Conservation (phyloP, 2,888 invertebrate genomes). For the Brachypalpus laphriformis region DNA sequence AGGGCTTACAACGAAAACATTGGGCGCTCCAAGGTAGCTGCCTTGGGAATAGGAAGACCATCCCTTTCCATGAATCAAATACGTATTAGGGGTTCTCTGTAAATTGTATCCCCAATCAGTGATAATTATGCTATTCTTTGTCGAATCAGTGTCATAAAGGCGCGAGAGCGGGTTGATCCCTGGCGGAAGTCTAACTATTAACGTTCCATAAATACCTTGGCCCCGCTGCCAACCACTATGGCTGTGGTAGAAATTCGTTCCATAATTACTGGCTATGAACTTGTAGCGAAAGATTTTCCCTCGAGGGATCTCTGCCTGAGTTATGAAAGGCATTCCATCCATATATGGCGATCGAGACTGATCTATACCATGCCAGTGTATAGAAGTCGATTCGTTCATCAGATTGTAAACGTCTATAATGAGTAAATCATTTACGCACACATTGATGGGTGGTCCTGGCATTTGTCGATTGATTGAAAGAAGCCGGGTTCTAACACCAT, state of each 20-base stretch:
- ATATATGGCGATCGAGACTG: conserved; percentile 79
- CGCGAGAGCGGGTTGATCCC: conserved; percentile 77
- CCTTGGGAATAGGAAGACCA: conserved; percentile 73
- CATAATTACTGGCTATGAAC: conserved; percentile 79
- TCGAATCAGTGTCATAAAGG: conserved; percentile 78
- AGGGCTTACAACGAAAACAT: conserved; percentile 76
- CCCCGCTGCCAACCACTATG: conserved; percentile 80
- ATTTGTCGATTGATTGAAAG: conserved; percentile 79
- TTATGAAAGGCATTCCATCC: conserved; percentile 81
- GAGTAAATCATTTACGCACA: conserved; percentile 79
- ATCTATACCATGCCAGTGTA: conserved; percentile 81
- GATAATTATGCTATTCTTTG: conserved; percentile 79
- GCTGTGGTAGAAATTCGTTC: conserved; percentile 81
- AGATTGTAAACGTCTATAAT: conserved; percentile 79
- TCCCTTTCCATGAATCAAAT: conserved; percentile 79
- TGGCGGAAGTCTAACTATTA: conserved; percentile 77
- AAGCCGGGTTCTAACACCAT: conserved; percentile 77
- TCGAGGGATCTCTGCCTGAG: conserved; percentile 80
- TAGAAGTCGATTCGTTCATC: conserved; percentile 79
- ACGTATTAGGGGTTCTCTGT: conserved; percentile 77
- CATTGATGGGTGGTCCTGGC: conserved; percentile 79
- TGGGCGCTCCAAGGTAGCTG: conserved; percentile 7
- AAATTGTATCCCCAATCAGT: conserved; percentile 80
- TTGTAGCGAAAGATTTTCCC: conserved; percentile 80
- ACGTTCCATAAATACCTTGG: conserved; percentile 78